These are phyloP conservation scores for Fulmarus glacialis DNA, from an alignment of 2,113 vertebrate genomes.

Conservation along the genomic window DNA sequence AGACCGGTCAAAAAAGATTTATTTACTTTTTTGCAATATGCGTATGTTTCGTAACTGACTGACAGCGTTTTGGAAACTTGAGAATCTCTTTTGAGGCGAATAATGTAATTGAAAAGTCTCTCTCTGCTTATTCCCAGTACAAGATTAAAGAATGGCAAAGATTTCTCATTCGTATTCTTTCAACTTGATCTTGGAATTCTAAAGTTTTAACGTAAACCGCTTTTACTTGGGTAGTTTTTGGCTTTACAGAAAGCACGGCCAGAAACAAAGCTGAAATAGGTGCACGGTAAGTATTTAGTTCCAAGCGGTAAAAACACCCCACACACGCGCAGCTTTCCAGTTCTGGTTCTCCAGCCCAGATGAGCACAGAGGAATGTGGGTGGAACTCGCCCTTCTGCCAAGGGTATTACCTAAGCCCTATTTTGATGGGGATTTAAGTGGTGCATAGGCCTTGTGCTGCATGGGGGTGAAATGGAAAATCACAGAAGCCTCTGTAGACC, in stretches of 20 bases:
- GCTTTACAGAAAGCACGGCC: not conserved
- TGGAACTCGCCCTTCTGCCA: conserved; percentile 55
- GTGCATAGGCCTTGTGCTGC: not conserved
- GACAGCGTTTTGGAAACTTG: not conserved
- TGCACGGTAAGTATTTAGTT: not conserved
- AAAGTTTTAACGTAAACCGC: not conserved
- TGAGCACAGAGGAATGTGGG: conserved; percentile 65
- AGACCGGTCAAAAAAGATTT: not conserved
- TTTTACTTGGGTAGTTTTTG: not conserved
- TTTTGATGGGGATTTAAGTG: conserved; percentile 51
- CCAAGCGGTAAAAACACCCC: not conserved
- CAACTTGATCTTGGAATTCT: not conserved
- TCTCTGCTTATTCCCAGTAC: not conserved
- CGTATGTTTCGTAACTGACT: not conserved
- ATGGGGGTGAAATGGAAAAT: conserved; percentile 34
- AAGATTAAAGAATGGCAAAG: not conserved
- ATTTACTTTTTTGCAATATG: not conserved
- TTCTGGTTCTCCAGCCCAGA: conserved; percentile 40
- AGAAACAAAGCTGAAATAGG: not conserved
- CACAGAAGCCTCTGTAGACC: conserved; percentile 3
- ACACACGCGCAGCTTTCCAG: not conserved
- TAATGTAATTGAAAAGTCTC: not conserved
- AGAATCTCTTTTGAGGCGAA: not conserved
- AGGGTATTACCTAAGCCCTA: conserved; percentile 56
- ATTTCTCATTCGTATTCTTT: not conserved